These are phyloP conservation scores for Melieria crassipennis DNA, from an alignment of 2,888 invertebrate species.

Conservation along the genomic window DNA sequence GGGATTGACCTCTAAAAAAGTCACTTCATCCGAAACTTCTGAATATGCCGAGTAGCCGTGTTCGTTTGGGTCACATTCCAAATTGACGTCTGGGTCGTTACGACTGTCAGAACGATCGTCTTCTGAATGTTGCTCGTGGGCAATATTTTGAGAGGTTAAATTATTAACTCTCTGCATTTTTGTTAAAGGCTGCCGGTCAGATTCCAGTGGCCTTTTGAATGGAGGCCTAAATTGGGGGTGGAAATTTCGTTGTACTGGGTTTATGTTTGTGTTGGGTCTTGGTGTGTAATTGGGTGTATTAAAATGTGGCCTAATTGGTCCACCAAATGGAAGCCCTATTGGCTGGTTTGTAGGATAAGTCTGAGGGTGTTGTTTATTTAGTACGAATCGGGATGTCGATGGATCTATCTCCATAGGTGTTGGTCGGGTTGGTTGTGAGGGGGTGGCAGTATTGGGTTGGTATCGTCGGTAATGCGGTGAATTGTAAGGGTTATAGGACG, in stretches of 20 bases:
- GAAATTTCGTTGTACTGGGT: no score
- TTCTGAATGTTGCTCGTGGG: not conserved
- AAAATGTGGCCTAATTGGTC: no score
- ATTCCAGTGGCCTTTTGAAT: not conserved
- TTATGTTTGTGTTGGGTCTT: no score
- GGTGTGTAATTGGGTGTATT: no score
- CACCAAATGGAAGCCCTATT: no score
- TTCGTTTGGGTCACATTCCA: not conserved
- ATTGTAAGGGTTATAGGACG: not conserved
- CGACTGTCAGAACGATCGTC: not conserved
- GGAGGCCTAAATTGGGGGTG: no score
- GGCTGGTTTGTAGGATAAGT: no score
- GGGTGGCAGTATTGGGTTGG: slow-evolving; percentile 1
- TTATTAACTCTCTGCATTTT: slow-evolving; percentile 12
- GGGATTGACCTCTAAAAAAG: slow-evolving; percentile 22
- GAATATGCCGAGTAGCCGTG: not conserved
- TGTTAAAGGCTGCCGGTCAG: not conserved
- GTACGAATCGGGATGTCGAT: not conserved
- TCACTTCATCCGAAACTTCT: not conserved
- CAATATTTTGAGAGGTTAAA: not conserved
- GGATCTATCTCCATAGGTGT: slow-evolving; percentile 12
- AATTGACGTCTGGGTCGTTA: not conserved
- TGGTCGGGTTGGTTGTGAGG: slow-evolving; percentile 3
- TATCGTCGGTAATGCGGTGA: not conserved
- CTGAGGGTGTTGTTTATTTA: no score